Percentiles rank a stretch among this genome's conserved stretches.
Conservation (phyloP, 1,140 invertebrate genomes). For the Rhagoletis zephyria region DNA sequence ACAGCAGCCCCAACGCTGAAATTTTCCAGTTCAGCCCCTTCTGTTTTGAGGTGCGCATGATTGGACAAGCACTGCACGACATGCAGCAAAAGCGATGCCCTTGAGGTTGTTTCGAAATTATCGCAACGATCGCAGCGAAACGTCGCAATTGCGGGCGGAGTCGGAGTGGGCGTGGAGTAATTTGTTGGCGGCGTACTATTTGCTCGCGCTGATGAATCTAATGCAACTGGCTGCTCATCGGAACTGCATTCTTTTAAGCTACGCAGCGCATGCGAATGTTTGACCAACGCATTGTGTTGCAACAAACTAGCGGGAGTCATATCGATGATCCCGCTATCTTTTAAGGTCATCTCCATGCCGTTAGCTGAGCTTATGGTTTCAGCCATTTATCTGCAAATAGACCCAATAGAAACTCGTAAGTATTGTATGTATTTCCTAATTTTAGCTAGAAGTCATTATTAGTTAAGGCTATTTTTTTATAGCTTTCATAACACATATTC, state of each 20-base stretch:
- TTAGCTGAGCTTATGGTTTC: constrained; percentile 68
- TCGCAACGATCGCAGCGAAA: constrained; percentile 80
- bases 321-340: constrained; percentile 67
- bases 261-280: constrained; percentile 56
- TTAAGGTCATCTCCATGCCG: constrained; percentile 68
- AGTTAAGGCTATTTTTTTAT: no score
- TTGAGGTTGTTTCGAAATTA: constrained; percentile 79
- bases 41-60: constrained; percentile 65
- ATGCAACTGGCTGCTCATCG: constrained; percentile 54
- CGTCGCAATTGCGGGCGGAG: constrained; percentile 67
- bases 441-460: no score
- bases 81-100: constrained; percentile 77
- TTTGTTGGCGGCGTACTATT: constrained; percentile 66
- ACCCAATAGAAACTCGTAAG: background rate
- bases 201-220: constrained; percentile 51
- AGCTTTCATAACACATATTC: no score
- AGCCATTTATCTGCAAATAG: constrained; percentile 65
- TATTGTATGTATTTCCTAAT: no score
- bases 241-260: constrained; percentile 58
- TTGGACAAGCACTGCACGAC: constrained; percentile 76
- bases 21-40: constrained; percentile 67
- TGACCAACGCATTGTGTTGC: constrained; percentile 64
- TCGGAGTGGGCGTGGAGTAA: constrained; percentile 63
- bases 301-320: constrained; percentile 69
- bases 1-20: constrained; percentile 51